Base-by-base conservation (phyloP, 2,113 vertebrate genomes). In the Theristicus caerulescens region DNA sequence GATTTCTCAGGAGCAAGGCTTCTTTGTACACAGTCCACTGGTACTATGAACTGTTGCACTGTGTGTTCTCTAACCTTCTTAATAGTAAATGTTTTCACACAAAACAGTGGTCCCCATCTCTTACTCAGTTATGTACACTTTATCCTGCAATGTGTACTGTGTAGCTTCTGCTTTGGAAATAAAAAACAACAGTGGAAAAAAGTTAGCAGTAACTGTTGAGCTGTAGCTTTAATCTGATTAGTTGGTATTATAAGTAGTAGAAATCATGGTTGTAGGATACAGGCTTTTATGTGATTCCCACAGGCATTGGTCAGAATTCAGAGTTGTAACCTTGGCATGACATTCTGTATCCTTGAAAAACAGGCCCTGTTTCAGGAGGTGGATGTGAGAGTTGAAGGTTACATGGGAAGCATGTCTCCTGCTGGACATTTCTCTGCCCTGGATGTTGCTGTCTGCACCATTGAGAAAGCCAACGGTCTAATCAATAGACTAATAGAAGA, bases 401-500 rank as follows among this genome's bases (percentile, higher is more conserved):
- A 99, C 89, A 99, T 99, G 98, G 99, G 99, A 74, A 99, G 98
- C 96, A 98, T 97, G 46, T 98, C 99, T 44, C 99, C 99, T 40
- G 86, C 98, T 70, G 97, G 98, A 46, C 97, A 81, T 32, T 99
- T 99, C 92, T 96, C 98, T 78, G 96, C 98, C 6, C 88, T 99
- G 96, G 99, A 99, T 90, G 97, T 99, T 91, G 99, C 99, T 89
- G 99, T 99, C 90, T 99, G 99, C 97, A 99, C 99, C 90, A 99
- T 99, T 72, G 99, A 99, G 98, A 99, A 99, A 98, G 99, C 99
- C 88, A 99, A 99, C 29, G 98, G 99, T 71, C 98, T 99, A 22
- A 96, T 99, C 86, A 99, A 99, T 88, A 98, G 98, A 92, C 98
- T 99, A 27, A 99, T 99, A 96, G 99, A 99, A 89, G 99, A 99